phyloP scores from a whole-genome alignment of 2,113 vertebrate species.

The Clarias batrachus region DNA sequence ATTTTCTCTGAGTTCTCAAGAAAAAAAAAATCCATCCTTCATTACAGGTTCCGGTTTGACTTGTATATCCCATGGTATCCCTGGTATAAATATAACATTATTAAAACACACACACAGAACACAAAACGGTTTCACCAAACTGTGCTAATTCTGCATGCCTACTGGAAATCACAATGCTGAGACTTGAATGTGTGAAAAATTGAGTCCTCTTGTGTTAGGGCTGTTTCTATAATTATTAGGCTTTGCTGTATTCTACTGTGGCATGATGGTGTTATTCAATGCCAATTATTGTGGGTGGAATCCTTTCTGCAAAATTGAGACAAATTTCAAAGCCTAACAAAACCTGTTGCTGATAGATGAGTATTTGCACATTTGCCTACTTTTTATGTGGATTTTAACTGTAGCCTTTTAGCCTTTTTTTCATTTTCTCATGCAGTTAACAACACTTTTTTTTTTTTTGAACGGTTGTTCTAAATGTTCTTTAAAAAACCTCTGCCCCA shows the following conservation, averaged over 20 bases:
- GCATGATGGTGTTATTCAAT: not conserved
- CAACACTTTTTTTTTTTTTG: not conserved
- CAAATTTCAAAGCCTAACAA: not conserved
- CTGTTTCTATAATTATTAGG: not conserved
- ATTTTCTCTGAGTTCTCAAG: conserved; percentile 96
- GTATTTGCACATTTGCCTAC: not conserved
- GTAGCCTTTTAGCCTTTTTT: not conserved
- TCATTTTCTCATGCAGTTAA: not conserved
- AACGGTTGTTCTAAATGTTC: not conserved
- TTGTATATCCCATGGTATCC: too few relatives aligned
- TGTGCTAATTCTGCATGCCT: not conserved
- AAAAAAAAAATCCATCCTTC: too few relatives aligned
- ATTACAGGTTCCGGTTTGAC: too few relatives aligned
- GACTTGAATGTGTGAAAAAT: not conserved
- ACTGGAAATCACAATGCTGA: not conserved
- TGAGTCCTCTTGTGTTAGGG: not conserved
- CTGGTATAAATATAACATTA: not conserved
- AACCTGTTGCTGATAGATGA: not conserved
- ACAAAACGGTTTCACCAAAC: not conserved
- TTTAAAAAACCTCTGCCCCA: not conserved
- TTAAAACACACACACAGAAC: not conserved
- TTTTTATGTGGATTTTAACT: not conserved
- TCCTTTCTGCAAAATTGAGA: not conserved
- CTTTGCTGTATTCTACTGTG: not conserved
- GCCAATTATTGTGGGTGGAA: not conserved